Base-by-base conservation (phyloP, 2,888 invertebrate species). In the Melanophora roralis region DNA sequence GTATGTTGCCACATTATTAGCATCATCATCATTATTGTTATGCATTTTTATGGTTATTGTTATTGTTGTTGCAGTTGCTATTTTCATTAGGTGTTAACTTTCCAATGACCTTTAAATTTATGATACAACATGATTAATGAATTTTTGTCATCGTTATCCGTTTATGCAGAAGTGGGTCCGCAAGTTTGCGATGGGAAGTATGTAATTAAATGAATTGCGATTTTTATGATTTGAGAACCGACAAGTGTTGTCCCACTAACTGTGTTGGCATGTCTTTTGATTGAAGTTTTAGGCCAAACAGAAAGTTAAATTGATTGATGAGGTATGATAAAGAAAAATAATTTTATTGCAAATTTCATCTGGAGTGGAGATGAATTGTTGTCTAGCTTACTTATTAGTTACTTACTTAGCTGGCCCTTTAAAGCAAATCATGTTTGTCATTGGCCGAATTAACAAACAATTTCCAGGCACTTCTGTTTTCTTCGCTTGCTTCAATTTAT, bases 71-170 rank as follows among this genome's bases (percentile, higher is more conserved):
- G 23, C 14, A 36, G 49, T 40, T 59, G 40, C 8, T 65, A 16
- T 82, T 86, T 83, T 81, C 74, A 83, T 27, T 45, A 78, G 72
- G 78, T 78, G 78, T 78, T 78, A 73, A 78, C 78, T 78, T 78
- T 78, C 73, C 68, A 68, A 55, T 78, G 78, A 73, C 68, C 78
- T 73, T 68, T 78, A 49, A 43, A 55, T 72, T 73, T 74, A 67
- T 51, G 43, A 5, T n/a, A 43, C 65, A 67, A 38, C 59, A 67
- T 74, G 67, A 67, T 67, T 36, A 49, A 73, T 73, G 57, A 32
- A 7, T 27, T 60, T 40, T 51, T 60, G 59, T 38, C 55, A 57
- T 55, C 45, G 34, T 14, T 23, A 12, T 7, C 16, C 14, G 45
- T 27, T 4, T 27, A 23, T 1, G 49, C 1, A 38, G 38, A 38